phyloP scores from a whole-genome alignment of 1,140 invertebrate species.

The Scaptomyza montana region DNA sequence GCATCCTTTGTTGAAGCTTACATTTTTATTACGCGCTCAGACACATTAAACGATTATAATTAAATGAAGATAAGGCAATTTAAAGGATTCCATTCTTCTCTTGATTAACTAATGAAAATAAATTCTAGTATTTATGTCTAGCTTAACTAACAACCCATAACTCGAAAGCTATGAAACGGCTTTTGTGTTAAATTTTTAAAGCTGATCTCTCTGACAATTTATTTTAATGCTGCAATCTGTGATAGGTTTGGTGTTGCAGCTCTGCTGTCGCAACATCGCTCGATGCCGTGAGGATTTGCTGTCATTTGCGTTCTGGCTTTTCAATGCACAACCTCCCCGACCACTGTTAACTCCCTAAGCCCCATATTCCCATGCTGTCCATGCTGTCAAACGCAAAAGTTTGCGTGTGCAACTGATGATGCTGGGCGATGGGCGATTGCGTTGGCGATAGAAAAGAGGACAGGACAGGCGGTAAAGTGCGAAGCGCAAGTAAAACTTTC shows the following conservation, averaged over 20 bases:
- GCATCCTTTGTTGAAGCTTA: conserved; percentile 32
- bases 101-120: too few species aligned
- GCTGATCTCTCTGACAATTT: conserved; percentile 62
- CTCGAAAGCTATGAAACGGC: background rate
- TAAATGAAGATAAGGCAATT: too few species aligned
- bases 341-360: background rate
- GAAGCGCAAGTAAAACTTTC: conserved; percentile 64
- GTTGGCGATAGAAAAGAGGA: background rate
- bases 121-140: background rate
- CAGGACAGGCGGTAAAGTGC: too few species aligned
- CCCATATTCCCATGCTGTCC: conserved; percentile 1
- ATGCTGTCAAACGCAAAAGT: conserved; percentile 70
- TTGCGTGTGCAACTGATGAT: conserved; percentile 39
- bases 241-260: conserved; percentile 16
- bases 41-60: too few species aligned
- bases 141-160: background rate
- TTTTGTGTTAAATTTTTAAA: conserved; percentile 25
- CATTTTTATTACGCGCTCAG: too few species aligned
- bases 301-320: conserved; percentile 63
- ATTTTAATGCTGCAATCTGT: conserved; percentile 69
- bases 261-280: conserved; percentile 13
- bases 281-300: conserved; percentile 72
- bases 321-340: background rate
- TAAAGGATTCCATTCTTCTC: too few species aligned
- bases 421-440: conserved; percentile 12